Conservation (phyloP, 1,140 invertebrate genomes). For the Phenacoccus solenopsis region DNA sequence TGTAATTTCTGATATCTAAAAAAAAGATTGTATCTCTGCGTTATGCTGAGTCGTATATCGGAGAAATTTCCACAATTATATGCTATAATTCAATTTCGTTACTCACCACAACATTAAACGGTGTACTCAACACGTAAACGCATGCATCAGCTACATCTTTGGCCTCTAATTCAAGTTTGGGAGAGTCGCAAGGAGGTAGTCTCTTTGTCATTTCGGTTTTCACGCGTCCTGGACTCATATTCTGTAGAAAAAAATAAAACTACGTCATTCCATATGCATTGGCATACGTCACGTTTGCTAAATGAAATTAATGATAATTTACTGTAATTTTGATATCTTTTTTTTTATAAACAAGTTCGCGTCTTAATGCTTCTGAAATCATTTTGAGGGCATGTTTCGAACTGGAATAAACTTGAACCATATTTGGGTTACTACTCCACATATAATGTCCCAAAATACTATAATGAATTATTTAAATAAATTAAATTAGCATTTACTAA, state of each 20-base stretch:
- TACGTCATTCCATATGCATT: no score
- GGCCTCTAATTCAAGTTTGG: slow-evolving; percentile 27
- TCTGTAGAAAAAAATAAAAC: no score
- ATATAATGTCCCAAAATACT: background rate
- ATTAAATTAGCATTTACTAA: no score
- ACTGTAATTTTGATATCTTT: slow-evolving; percentile 14
- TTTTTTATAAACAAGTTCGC: slow-evolving; percentile 12
- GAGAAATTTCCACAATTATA: no score
- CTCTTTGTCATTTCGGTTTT: background rate
- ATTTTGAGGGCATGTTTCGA: slow-evolving; percentile 15
- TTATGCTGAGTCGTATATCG: no score
- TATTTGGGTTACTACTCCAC: background rate
- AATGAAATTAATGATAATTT: no score
- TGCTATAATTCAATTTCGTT: no score
- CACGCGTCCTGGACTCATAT: background rate
- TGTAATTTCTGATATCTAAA: no score
- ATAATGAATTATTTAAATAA: no score
- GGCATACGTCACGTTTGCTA: no score
- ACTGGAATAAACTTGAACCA: background rate
- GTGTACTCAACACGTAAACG: slow-evolving; percentile 37
- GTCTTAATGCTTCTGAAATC: slow-evolving; percentile 7
- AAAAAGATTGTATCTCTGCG: no score
- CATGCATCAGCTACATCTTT: slow-evolving; percentile 41
- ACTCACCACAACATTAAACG: slow-evolving; percentile 38
- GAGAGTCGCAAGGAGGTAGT: background rate